Evolutionary conservation across 2,888 invertebrate genomes (phyloP).

Genomic region (Crematogaster levior): DNA sequence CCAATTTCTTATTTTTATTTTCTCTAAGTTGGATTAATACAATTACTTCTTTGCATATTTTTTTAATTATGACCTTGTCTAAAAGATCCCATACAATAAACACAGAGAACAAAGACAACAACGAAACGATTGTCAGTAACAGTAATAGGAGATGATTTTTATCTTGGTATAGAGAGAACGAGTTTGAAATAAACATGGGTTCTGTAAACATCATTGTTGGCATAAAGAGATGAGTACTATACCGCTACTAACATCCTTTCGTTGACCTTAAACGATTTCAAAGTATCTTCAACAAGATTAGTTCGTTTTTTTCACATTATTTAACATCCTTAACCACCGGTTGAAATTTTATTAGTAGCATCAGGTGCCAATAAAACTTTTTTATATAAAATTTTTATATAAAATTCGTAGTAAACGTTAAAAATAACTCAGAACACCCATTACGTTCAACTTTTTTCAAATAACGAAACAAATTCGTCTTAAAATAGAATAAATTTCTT

Average conservation of each 20-base stretch:
- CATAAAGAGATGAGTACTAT: conserved; percentile 61
- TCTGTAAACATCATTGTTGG: conserved; percentile 44
- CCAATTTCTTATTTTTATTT: too few relatives aligned
- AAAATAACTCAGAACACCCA: background rate
- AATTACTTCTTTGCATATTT: too few relatives aligned
- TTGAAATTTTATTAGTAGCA: conserved; percentile 59
- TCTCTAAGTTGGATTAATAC: too few relatives aligned
- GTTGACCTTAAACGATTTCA: conserved; percentile 31
- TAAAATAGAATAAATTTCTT: background rate
- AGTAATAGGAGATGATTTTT: conserved; percentile 5
- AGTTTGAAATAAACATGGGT: conserved; percentile 56
- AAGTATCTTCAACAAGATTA: conserved; percentile 53
- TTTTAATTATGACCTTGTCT: background rate
- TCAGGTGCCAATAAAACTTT: conserved; percentile 55
- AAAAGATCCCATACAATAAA: background rate
- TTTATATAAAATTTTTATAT: too few relatives aligned
- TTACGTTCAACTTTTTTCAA: background rate
- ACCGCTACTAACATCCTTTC: conserved; percentile 49
- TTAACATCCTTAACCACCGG: conserved; percentile 58
- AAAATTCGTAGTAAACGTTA: background rate
- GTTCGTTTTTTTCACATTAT: conserved; percentile 67
- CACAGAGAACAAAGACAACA: background rate
- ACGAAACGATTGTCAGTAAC: conserved; percentile 21
- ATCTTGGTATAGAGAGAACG: too few relatives aligned
- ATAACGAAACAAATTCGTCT: background rate